Conservation (phyloP, 2,888 invertebrate genomes). For the Rotaria socialis region DNA sequence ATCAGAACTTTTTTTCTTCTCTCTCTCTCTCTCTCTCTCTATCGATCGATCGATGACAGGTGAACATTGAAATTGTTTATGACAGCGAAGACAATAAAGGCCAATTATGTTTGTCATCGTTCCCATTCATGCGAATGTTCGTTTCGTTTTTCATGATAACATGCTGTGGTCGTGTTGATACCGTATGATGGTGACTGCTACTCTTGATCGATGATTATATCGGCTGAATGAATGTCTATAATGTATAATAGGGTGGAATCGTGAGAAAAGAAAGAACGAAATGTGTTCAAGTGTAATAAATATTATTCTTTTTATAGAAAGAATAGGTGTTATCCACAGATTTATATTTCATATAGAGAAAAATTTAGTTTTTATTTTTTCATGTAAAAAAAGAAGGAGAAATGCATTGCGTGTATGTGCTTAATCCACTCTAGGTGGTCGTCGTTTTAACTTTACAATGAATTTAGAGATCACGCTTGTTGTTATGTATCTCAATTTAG, state of each 20-base stretch:
- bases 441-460: neutral
- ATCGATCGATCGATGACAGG: neutral
- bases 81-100: conserved; percentile 12
- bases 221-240: conserved; percentile 23
- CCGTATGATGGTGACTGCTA: neutral
- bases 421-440: conserved; percentile 11
- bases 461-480: neutral
- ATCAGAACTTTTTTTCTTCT: neutral
- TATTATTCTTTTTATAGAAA: neutral
- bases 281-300: conserved; percentile 22
- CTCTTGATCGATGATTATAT: conserved; percentile 21
- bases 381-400: neutral
- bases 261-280: conserved; percentile 2
- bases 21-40: neutral
- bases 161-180: neutral
- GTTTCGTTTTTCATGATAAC: neutral
- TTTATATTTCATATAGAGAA: neutral
- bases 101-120: neutral
- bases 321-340: neutral
- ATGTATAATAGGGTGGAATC: neutral
- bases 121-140: neutral
- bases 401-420: neutral
- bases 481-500: neutral
- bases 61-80: neutral
- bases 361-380: too few relatives aligned